These are phyloP conservation scores for Zapornia atra DNA, from an alignment of 2,113 vertebrate genomes.

Conservation along the genomic window DNA sequence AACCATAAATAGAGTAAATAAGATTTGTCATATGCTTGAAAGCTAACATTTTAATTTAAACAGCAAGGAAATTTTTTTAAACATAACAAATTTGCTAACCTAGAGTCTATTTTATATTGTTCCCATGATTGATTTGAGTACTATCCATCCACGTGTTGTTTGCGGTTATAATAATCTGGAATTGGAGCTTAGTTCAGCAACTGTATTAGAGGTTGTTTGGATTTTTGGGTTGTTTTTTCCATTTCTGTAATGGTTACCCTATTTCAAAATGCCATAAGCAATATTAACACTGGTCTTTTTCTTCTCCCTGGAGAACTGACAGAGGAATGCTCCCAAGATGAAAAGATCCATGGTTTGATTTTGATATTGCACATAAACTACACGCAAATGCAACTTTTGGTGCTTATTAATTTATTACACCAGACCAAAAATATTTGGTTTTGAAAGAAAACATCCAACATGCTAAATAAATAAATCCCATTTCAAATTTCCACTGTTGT, in stretches of 20 bases:
- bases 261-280: not conserved
- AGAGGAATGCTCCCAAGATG: not conserved
- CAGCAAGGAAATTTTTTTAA: not conserved
- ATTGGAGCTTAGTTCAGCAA: not conserved
- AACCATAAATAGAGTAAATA: conserved; percentile 8
- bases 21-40: not conserved
- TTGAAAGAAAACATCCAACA: not conserved
- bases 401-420: not conserved
- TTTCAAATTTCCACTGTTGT: not conserved
- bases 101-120: not conserved
- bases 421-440: not conserved
- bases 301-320: not conserved
- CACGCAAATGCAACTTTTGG: not conserved
- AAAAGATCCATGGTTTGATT: not conserved
- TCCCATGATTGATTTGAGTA: not conserved
- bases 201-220: not conserved
- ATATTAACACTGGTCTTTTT: not conserved
- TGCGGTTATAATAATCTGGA: not conserved
- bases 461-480: not conserved
- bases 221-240: too few relatives aligned
- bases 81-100: not conserved
- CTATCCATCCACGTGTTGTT: not conserved
- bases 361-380: not conserved
- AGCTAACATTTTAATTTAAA: conserved; percentile 14
- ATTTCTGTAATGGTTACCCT: not conserved